Base-by-base conservation (phyloP, 2,113 vertebrate species). In the Pomatorhinus ruficollis region DNA sequence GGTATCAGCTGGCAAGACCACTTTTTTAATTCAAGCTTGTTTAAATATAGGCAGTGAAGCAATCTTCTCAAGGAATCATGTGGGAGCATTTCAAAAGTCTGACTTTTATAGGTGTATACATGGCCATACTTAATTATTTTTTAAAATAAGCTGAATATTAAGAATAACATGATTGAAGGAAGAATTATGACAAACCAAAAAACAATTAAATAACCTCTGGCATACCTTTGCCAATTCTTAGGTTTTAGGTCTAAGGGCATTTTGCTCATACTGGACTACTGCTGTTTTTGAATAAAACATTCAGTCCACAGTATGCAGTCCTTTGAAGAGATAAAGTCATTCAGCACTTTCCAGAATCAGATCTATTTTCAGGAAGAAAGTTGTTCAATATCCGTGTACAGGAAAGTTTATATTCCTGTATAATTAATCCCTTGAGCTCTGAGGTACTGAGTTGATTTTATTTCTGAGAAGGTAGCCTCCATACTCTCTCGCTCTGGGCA, bases 281-380 rank as follows among this genome's bases (percentile, higher is more conserved):
- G 31, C 10, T 54, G 40, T 10, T 89, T 94, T 69, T 77, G 27
- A 89, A 90, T 53, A 92, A 80, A 76, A 61, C 0, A 0, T 17
- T 24, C 31, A 61, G 59, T n/a, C 40, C 35, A 61, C 25, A 33
- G 18, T 25, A 45, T 57, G 28, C 15, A 87, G 21, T 42, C 20
- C 42, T 87, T 81, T 87, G 68, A 89, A 89, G 44, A 92, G 39
- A 83, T n/a, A 89, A 79, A 86, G 52, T 70, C 30, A 71, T 89
- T 84, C 72, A 87, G 56, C 25, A 63, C 47, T 88, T 92, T 70
- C 49, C 76, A 88, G 45, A 39, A 78, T 49, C 17, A 22, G 52
- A 76, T 61, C 52, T 74, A 35, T 77, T 90, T 90, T 95, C 72
- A 95, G 68, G 39, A 93, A 88, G 50, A 87, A 94, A 92, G 30